Percentiles rank a stretch among this genome's conserved stretches.
These are phyloP conservation scores for Spodoptera exigua DNA, from an alignment of 2,888 invertebrate genomes.

Conservation along the genomic window DNA sequence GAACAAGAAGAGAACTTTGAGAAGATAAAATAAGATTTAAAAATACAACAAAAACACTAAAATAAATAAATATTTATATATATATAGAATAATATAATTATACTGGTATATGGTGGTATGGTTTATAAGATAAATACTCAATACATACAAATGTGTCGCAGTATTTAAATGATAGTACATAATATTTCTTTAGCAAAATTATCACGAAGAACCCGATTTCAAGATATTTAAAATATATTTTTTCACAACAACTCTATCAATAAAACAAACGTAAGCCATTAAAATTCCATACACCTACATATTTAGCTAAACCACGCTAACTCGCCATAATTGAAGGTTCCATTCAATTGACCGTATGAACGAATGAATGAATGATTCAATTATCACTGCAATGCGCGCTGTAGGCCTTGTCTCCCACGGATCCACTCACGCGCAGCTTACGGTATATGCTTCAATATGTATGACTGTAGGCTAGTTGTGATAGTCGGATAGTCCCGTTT, in stretches of 20 bases:
- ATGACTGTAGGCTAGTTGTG: slow-evolving; percentile 23
- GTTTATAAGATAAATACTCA: too few species aligned
- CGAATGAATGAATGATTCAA: slow-evolving; percentile 63
- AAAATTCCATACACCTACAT: slow-evolving; percentile 9
- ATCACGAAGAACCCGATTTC: neutral
- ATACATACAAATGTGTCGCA: too few species aligned
- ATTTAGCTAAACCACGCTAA: slow-evolving; percentile 36
- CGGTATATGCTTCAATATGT: slow-evolving; percentile 47
- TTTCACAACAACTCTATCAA: neutral
- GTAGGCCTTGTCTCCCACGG: slow-evolving; percentile 53
- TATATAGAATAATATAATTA: too few species aligned
- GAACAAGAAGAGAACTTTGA: too few species aligned
- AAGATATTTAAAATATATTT: slow-evolving; percentile 2
- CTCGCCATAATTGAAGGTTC: slow-evolving; percentile 13
- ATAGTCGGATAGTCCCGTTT: slow-evolving; percentile 19
- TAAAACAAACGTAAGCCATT: slow-evolving; percentile 22
- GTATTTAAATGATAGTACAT: too few species aligned
- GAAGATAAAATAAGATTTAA: too few species aligned
- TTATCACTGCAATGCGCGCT: slow-evolving; percentile 62
- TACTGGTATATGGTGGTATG: too few species aligned
- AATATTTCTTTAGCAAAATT: too few species aligned
- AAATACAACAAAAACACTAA: too few species aligned
- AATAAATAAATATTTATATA: too few species aligned
- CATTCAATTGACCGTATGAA: slow-evolving; percentile 46
- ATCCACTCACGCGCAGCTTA: slow-evolving; percentile 50